phyloP scores from a whole-genome alignment of 2,113 vertebrate genomes.

The Peromyscus maniculatus region DNA sequence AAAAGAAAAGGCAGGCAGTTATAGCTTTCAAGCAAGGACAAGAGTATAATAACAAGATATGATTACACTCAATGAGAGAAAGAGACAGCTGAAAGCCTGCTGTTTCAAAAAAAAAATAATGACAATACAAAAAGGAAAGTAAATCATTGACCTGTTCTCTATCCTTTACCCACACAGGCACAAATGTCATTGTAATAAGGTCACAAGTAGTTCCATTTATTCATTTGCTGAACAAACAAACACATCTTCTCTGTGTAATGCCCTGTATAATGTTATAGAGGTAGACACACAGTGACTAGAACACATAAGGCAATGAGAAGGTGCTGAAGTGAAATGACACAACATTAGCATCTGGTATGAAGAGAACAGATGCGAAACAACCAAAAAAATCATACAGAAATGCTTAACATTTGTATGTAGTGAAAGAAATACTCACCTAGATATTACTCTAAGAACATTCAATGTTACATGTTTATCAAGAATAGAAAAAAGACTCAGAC shows the following conservation, averaged over 20 bases:
- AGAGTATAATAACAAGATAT: neutral
- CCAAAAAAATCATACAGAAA: neutral
- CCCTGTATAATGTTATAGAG: neutral
- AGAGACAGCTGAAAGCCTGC: constrained; percentile 23
- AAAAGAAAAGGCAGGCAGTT: neutral
- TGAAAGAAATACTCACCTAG: neutral
- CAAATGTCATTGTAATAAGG: constrained; percentile 18
- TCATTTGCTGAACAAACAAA: constrained; percentile 37
- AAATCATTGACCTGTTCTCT: constrained; percentile 11
- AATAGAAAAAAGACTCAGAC: neutral
- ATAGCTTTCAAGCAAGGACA: constrained; percentile 34
- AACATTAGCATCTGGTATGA: neutral
- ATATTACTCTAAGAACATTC: neutral
- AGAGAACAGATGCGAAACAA: neutral
- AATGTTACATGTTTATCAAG: neutral
- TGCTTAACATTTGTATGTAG: neutral
- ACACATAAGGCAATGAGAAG: neutral
- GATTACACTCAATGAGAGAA: constrained; percentile 15
- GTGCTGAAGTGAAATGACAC: neutral
- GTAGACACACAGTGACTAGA: neutral
- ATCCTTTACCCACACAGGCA: neutral
- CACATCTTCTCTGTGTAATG: neutral
- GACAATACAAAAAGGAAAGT: neutral
- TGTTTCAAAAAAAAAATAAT: constrained; percentile 24
- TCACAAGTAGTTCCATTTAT: neutral